Evolutionary conservation across 37 sponge, comb jelly and placozoan genomes (phyloP), one percentile per base, ranked within the genome.

Genomic region (Aphrocallistes beatrix): DNA sequence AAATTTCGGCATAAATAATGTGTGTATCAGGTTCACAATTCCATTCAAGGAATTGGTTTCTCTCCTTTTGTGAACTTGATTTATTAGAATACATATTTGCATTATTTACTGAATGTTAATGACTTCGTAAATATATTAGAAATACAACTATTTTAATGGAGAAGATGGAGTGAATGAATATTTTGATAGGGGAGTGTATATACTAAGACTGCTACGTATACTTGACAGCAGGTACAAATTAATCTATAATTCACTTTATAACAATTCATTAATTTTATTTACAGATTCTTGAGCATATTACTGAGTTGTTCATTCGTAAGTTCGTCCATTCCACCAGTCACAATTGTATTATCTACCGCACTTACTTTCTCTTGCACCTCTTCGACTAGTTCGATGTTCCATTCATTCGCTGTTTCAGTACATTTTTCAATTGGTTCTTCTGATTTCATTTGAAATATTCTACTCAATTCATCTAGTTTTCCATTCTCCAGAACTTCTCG

Each of bases 401-500:
- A 60, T 60, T 60, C 75, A 60, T 60, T 60, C 8, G 10, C 75
- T 60, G 10, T 60, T 25, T 28, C n/a, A 13, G n/a, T 28, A 25
- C n/a, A 19, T 60, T 32, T 32, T 3, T 60, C 3, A 25, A 60
- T 3, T 6, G 75, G 3, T 13, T 60, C 75, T 19, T 60, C 75
- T 60, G 10, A 1, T 60, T 13, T 21, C 10, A 28, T 19, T 25
- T 6, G 21, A 13, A 60, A 60, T 60, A 60, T 60, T 6, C n/a
- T 13, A 60, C n/a, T 3, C 34, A 28, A 60, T 30, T 21, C 17
- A 47, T 17, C 13, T 13, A 21, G 13, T 47, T 60, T 30, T 30
- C 28, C 8, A 30, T 60, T 13, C n/a, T 3, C 87, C 86, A 84
- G 87, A 37, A 86, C 51, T 23, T 90, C 86, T 38, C 49, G 39